Percentiles rank a stretch among this genome's conserved stretches.
phyloP scores from a whole-genome alignment of 30 jellyfish, hydroid and myxozoan species.

The Catostylus mosaicus region DNA sequence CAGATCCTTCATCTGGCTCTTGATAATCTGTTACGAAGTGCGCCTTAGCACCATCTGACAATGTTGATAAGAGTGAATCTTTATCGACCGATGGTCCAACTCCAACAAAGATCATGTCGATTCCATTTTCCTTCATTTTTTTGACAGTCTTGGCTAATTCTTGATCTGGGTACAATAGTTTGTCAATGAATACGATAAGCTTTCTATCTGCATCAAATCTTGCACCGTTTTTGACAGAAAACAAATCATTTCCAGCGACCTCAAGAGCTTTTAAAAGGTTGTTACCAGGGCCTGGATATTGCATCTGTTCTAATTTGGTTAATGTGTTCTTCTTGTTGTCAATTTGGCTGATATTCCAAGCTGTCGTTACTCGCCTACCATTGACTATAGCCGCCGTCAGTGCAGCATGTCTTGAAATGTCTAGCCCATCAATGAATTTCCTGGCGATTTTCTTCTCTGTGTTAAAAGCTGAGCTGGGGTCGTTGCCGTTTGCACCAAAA shows the following conservation, averaged over 20 bases:
- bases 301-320: too few species aligned
- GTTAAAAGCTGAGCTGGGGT: background rate
- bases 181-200: conserved; percentile 40
- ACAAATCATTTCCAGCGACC: conserved; percentile 37
- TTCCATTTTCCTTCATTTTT: conserved; percentile 35
- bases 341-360: background rate
- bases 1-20: background rate
- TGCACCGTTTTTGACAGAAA: conserved; percentile 44
- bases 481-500: conserved; percentile 58
- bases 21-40: too few species aligned
- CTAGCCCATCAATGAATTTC: conserved; percentile 7
- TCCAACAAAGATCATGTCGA: conserved; percentile 48
- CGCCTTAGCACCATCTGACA: too few species aligned
- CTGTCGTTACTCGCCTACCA: conserved; percentile 5
- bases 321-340: too few species aligned
- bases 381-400: conserved; percentile 21
- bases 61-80: conserved; percentile 2
- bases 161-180: background rate
- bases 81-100: conserved; percentile 17
- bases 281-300: too few species aligned
- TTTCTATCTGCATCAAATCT: conserved; percentile 57
- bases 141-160: conserved; percentile 2
- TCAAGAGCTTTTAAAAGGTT: conserved; percentile 49
- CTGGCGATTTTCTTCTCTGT: conserved; percentile 30
- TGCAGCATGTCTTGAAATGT: conserved; percentile 2